Conservation (phyloP, 2,113 vertebrate species). For the Greenwoodochromis staneri region DNA sequence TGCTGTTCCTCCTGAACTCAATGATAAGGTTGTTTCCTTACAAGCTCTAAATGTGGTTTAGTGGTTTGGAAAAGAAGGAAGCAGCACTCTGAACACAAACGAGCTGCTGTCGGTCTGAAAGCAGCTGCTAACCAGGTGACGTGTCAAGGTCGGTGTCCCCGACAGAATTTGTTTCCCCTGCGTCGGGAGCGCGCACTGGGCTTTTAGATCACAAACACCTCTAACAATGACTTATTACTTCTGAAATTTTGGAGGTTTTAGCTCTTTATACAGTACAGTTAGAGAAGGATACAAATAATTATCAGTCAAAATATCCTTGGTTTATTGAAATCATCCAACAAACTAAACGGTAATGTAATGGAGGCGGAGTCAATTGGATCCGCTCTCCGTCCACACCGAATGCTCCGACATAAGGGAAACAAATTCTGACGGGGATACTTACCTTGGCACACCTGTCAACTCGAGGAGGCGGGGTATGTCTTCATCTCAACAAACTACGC, state of each 20-base stretch:
- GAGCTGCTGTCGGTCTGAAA: rapidly evolving
- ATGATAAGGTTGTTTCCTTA: background rate
- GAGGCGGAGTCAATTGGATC: rapidly evolving
- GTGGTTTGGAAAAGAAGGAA: background rate
- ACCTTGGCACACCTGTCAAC: background rate
- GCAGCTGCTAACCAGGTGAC: background rate
- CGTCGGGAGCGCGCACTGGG: rapidly evolving
- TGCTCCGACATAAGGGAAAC: background rate
- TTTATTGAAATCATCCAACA: background rate
- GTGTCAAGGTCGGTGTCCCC: rapidly evolving
- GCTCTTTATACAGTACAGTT: rapidly evolving
- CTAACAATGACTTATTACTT: rapidly evolving
- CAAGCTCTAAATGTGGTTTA: background rate
- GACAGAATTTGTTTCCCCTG: rapidly evolving
- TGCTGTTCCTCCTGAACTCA: background rate
- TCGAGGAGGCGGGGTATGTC: rapidly evolving
- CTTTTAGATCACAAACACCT: rapidly evolving
- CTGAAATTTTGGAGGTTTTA: rapidly evolving
- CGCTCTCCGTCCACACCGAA: background rate
- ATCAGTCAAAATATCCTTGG: rapidly evolving
- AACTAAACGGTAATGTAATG: background rate
- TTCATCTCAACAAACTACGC: background rate
- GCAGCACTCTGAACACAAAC: background rate
- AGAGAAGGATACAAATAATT: background rate
- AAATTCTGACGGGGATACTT: rapidly evolving